Percentiles rank a stretch among this genome's conserved stretches.
phyloP scores from a whole-genome alignment of 1,140 invertebrate species.

The Drosophila quadrilineata region DNA sequence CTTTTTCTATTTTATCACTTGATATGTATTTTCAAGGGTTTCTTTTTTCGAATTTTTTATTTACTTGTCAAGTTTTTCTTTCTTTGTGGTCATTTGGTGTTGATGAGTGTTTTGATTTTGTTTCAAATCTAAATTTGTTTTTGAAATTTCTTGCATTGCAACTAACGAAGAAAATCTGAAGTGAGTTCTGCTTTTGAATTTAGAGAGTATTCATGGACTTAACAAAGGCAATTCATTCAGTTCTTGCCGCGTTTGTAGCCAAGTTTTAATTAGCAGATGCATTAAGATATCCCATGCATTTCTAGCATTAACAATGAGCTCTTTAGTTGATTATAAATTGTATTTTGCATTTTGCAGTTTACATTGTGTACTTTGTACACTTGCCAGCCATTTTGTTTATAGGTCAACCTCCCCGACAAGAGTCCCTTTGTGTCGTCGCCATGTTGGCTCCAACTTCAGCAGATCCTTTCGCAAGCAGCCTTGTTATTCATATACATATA shows the following conservation, averaged over 20 bases:
- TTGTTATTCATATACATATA: constrained; percentile 13
- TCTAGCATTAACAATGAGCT: constrained; percentile 20
- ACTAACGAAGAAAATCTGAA: background rate
- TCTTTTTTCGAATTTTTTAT: constrained; percentile 12
- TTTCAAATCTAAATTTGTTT: constrained; percentile 45
- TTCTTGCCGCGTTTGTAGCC: constrained; percentile 7
- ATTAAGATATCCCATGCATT: constrained; percentile 25
- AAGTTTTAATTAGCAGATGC: constrained; percentile 58
- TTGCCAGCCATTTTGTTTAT: constrained; percentile 39
- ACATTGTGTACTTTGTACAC: too few species aligned
- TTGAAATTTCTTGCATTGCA: background rate
- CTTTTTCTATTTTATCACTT: constrained; percentile 31
- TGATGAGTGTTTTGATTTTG: constrained; percentile 39
- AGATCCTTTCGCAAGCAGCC: constrained; percentile 18
- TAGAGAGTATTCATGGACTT: background rate
- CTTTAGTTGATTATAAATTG: constrained; percentile 38
- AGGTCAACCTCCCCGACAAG: constrained; percentile 6
- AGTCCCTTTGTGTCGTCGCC: background rate
- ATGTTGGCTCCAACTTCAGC: constrained; percentile 7
- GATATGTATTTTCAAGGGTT: background rate
- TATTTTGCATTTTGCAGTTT: too few species aligned
- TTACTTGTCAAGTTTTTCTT: constrained; percentile 14
- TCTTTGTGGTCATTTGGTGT: constrained; percentile 19
- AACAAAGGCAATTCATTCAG: background rate
- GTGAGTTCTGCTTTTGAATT: background rate